These are phyloP conservation scores for Chlorospingus flavigularis DNA, from an alignment of 2,797 vertebrate genomes.

Conservation along the genomic window DNA sequence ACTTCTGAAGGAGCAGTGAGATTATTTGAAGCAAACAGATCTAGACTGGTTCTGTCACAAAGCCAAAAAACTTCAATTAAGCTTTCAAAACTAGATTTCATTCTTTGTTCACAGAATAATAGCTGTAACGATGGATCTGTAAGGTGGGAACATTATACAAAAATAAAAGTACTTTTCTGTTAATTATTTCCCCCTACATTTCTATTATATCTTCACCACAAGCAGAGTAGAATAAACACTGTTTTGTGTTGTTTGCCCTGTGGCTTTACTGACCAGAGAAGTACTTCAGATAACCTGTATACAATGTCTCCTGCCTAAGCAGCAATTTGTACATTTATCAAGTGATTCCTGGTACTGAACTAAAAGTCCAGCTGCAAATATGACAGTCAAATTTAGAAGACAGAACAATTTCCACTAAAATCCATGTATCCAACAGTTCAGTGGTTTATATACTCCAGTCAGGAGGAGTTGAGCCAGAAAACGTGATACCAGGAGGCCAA, in stretches of 20 bases:
- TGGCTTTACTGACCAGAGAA: background rate
- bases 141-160: background rate
- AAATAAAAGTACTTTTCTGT: background rate
- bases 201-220: background rate
- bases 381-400: background rate
- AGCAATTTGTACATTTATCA: background rate
- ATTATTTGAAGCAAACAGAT: background rate
- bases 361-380: background rate
- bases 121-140: background rate
- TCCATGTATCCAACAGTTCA: background rate
- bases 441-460: background rate
- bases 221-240: background rate
- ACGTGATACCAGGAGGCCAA: background rate
- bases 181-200: background rate
- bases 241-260: fast-evolving
- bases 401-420: background rate
- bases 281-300: background rate
- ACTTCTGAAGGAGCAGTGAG: background rate
- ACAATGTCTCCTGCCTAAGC: background rate
- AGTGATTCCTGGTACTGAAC: background rate
- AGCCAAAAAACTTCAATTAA: background rate
- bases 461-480: background rate
- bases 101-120: background rate
- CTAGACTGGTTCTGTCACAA: background rate
- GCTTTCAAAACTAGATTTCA: background rate